A percentile compares a stretch with the other conserved stretches of the same genome.
phyloP scores from a whole-genome alignment of 2,113 vertebrate genomes.

The Clarias macrocephalus region DNA sequence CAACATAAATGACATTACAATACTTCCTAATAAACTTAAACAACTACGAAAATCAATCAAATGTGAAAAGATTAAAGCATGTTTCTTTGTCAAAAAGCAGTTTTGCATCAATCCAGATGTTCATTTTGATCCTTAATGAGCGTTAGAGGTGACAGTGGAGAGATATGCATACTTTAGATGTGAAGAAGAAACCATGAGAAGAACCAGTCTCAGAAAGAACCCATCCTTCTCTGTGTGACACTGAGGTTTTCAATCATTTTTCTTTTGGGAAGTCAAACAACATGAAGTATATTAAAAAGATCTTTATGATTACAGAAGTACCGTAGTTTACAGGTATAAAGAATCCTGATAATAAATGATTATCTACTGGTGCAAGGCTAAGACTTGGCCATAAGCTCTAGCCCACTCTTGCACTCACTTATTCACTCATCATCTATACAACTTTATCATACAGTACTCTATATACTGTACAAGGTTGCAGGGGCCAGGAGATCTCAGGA shows the following conservation, averaged over 20 bases:
- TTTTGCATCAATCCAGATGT: background rate
- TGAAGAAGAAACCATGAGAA: background rate
- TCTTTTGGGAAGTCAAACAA: background rate
- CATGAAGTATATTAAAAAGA: background rate
- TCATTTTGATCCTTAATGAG: background rate
- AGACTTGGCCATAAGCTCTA: background rate
- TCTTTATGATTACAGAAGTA: background rate
- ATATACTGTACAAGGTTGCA: no score
- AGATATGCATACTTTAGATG: background rate
- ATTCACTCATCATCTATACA: no score
- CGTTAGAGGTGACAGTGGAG: background rate
- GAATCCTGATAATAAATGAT: background rate
- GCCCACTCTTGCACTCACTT: no score
- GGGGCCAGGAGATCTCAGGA: no score
- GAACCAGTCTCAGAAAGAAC: background rate
- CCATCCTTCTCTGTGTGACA: background rate
- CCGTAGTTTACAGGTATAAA: background rate
- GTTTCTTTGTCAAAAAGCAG: background rate
- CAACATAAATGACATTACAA: background rate
- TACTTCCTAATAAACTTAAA: background rate
- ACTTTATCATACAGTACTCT: no score
- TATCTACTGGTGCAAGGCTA: background rate
- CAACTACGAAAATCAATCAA: background rate
- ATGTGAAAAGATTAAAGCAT: background rate
- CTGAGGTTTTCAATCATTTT: background rate